Conservation (phyloP, 1,140 invertebrate genomes). For the Nymphalis io region DNA sequence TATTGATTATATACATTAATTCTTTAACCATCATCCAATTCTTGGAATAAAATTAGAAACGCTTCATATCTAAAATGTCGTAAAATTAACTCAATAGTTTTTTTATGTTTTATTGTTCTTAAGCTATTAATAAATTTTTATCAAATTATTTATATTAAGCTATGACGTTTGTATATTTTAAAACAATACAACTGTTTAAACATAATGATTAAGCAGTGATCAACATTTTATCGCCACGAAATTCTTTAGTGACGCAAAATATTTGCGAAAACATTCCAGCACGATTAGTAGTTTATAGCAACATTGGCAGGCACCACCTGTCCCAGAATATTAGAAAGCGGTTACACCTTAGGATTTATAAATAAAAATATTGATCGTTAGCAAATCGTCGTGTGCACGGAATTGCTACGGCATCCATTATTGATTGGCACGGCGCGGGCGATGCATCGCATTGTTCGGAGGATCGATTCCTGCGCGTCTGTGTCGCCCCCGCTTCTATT, state of each 20-base stretch:
- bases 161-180: background rate
- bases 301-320: background rate
- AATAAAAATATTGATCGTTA: slow-evolving; percentile 25
- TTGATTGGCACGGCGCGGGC: slow-evolving; percentile 60
- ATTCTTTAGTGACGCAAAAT: background rate
- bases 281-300: background rate
- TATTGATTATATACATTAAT: background rate
- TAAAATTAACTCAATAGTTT: too few relatives aligned
- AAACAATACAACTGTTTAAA: slow-evolving; percentile 23
- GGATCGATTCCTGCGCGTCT: slow-evolving; percentile 72
- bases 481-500: slow-evolving; percentile 76
- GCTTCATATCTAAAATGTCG: too few relatives aligned
- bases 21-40: background rate
- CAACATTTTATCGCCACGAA: background rate
- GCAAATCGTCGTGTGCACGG: slow-evolving; percentile 28
- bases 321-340: slow-evolving; percentile 11
- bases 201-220: slow-evolving; percentile 7
- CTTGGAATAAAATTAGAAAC: background rate
- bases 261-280: slow-evolving; percentile 8
- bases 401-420: slow-evolving; percentile 55
- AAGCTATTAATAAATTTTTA: background rate
- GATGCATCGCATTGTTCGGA: slow-evolving; percentile 66
- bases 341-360: slow-evolving; percentile 12
- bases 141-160: background rate
- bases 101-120: background rate